These are phyloP conservation scores for Lutraria rhynchaena DNA, from an alignment of 1,140 invertebrate species.

Conservation along the genomic window DNA sequence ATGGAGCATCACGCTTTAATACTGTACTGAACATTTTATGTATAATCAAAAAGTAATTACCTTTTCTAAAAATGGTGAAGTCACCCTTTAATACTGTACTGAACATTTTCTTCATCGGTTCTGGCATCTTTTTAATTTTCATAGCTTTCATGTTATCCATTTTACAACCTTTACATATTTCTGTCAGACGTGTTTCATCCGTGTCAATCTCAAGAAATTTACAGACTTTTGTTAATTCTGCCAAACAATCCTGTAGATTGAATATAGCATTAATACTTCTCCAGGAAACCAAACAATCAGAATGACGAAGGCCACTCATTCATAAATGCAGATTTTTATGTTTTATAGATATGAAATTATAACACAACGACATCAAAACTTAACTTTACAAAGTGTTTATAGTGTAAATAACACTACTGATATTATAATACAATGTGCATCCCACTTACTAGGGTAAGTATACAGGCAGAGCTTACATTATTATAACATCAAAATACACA, in stretches of 20 bases:
- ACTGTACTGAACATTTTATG: background rate
- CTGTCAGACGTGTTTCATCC: slow-evolving; percentile 18
- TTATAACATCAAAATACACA: too few relatives aligned
- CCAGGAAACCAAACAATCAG: too few relatives aligned
- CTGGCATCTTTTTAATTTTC: slow-evolving; percentile 55
- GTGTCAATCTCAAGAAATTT: slow-evolving; percentile 59
- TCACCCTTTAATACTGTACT: background rate
- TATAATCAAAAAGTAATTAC: slow-evolving; percentile 11
- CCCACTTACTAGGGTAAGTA: too few relatives aligned
- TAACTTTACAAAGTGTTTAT: too few relatives aligned
- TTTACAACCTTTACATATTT: slow-evolving; percentile 58
- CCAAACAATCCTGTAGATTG: slow-evolving; percentile 35
- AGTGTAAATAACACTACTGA: too few relatives aligned
- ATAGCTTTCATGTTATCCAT: slow-evolving; percentile 65
- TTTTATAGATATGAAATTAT: too few relatives aligned
- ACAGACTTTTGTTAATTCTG: slow-evolving; percentile 54
- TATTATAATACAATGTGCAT: too few relatives aligned
- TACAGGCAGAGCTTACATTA: too few relatives aligned
- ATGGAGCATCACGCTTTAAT: too few relatives aligned
- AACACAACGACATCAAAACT: too few relatives aligned
- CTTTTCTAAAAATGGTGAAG: slow-evolving; percentile 59
- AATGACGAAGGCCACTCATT: too few relatives aligned
- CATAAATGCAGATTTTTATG: too few relatives aligned
- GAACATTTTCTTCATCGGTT: background rate
- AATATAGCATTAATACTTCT: background rate